Percentiles rank a stretch among this genome's conserved stretches.
These are phyloP conservation scores for Leptoclinus maculatus DNA, from an alignment of 2,797 vertebrate species.

Conservation along the genomic window DNA sequence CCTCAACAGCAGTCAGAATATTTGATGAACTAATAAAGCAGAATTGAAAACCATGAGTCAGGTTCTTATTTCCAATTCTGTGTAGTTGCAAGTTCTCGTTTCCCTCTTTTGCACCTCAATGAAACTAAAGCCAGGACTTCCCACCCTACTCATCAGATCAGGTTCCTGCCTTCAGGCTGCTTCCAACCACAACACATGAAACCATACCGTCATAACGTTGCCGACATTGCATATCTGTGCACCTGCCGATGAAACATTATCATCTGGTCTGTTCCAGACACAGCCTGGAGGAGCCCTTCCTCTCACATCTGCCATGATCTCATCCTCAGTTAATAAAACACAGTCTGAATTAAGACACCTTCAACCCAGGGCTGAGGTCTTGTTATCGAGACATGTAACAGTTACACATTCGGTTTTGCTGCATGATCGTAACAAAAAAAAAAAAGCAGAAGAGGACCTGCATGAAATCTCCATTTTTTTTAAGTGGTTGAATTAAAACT, in stretches of 20 bases:
- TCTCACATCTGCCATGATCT: constrained; percentile 77
- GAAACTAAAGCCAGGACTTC: constrained; percentile 52
- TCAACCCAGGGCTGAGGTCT: constrained; percentile 13
- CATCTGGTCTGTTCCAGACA: constrained; percentile 55
- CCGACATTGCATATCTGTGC: constrained; percentile 60
- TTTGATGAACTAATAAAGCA: not conserved
- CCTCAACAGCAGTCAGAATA: not conserved
- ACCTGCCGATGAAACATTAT: constrained; percentile 75
- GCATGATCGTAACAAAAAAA: constrained; percentile 13
- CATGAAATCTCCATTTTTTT: constrained; percentile 12
- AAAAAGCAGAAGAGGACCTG: not conserved
- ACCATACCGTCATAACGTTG: constrained; percentile 55
- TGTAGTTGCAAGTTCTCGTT: constrained; percentile 3
- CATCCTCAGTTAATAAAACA: constrained; percentile 46
- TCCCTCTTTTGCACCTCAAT: constrained; percentile 39
- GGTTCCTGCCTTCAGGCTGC: constrained; percentile 67
- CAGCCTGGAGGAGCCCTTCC: constrained; percentile 59
- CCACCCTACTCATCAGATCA: constrained; percentile 59
- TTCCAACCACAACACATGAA: constrained; percentile 68
- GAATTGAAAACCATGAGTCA: not conserved
- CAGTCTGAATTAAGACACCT: constrained; percentile 22
- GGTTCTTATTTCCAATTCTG: not conserved
- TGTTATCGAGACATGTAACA: constrained; percentile 27
- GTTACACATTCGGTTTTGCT: not conserved
- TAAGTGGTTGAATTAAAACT: constrained; percentile 36